These are phyloP conservation scores for Thumatha senex DNA, from an alignment of 2,888 invertebrate species.

Conservation along the genomic window DNA sequence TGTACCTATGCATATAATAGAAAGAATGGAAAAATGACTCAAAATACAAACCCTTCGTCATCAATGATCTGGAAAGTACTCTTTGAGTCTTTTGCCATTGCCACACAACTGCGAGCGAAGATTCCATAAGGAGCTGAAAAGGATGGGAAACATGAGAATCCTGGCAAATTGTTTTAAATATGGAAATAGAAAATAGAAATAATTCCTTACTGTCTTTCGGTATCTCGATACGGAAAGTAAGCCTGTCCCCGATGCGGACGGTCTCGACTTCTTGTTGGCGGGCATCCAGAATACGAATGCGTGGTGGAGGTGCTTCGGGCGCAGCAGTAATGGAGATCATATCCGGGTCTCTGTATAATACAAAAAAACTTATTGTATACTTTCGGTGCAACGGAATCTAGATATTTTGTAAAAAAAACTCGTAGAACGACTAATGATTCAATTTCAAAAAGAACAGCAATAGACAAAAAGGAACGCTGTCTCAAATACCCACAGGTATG, in stretches of 20 bases:
- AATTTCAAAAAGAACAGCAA: too few species aligned
- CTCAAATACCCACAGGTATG: constrained; percentile 17
- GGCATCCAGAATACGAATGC: constrained; percentile 95
- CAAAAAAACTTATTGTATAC: constrained; percentile 10
- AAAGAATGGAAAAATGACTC: not conserved
- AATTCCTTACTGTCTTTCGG: constrained; percentile 94
- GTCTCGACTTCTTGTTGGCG: constrained; percentile 95
- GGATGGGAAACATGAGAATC: not conserved
- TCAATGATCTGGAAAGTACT: constrained; percentile 98
- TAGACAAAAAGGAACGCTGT: not conserved
- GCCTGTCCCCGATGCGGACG: constrained; percentile 96
- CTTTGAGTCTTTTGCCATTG: constrained; percentile 98
- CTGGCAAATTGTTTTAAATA: not conserved
- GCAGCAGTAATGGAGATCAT: constrained; percentile 98
- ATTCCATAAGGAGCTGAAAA: constrained; percentile 95
- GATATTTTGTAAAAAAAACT: too few species aligned
- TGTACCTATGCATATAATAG: not conserved
- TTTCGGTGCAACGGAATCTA: not conserved
- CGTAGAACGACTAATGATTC: too few species aligned
- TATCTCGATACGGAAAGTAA: constrained; percentile 97
- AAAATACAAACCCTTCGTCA: constrained; percentile 89
- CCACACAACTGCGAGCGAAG: constrained; percentile 97
- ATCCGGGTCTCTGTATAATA: constrained; percentile 90
- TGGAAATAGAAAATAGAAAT: constrained; percentile 1
- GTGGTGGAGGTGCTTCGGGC: constrained; percentile 96